These are phyloP conservation scores for Eupeodes corollae DNA, from an alignment of 1,140 invertebrate genomes.

Conservation along the genomic window DNA sequence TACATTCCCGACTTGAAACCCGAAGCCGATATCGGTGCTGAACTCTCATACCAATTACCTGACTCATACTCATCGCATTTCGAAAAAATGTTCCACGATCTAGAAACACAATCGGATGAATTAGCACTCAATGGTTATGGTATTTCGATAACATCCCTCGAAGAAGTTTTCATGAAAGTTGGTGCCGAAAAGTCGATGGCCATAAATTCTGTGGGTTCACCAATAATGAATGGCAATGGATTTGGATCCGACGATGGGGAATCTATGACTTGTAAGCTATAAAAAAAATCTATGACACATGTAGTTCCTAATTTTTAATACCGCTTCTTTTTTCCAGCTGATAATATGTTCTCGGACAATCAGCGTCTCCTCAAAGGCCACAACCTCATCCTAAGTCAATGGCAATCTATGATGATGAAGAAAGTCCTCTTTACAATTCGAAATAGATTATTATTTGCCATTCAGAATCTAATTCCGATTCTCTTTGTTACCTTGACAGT, in stretches of 20 bases:
- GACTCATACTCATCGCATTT: conserved; percentile 20
- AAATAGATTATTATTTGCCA: conserved; percentile 43
- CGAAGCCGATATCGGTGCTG: conserved; percentile 26
- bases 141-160: conserved; percentile 85
- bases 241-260: conserved; percentile 17
- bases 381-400: conserved; percentile 40
- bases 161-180: conserved; percentile 68
- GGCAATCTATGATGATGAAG: conserved; percentile 51
- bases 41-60: conserved; percentile 25
- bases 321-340: conserved; percentile 15
- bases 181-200: conserved; percentile 21
- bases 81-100: conserved; percentile 23
- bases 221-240: conserved; percentile 13
- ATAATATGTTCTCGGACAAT: conserved; percentile 17
- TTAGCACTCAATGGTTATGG: conserved; percentile 64
- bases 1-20: conserved; percentile 27
- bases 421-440: conserved; percentile 44
- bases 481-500: conserved; percentile 49
- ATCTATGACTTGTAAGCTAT: conserved; percentile 24
- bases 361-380: conserved; percentile 14
- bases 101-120: conserved; percentile 17
- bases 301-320: conserved; percentile 6
- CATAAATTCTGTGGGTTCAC: conserved; percentile 10
- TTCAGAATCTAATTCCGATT: conserved; percentile 48
- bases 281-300: conserved; percentile 1